These are phyloP conservation scores for Carassius gibelio DNA, from an alignment of 2,113 vertebrate species.

Conservation along the genomic window DNA sequence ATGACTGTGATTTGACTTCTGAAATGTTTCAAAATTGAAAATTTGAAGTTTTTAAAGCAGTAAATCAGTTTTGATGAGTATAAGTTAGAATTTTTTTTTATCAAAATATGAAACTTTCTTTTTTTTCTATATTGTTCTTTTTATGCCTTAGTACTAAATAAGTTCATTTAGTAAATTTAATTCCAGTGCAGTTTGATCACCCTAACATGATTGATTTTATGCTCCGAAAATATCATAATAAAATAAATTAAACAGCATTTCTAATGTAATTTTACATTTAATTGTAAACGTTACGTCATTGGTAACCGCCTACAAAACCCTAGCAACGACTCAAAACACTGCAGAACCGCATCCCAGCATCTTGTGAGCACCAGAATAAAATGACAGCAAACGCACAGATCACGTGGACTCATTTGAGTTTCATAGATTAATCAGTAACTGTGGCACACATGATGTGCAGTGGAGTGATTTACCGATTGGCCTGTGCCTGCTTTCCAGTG, in stretches of 20 bases:
- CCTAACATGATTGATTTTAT: background rate
- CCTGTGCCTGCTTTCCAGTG: conserved; percentile 92
- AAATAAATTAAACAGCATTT: background rate
- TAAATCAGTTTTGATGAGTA: background rate
- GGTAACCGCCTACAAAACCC: no score
- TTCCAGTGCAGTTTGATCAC: no score
- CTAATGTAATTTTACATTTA: no score
- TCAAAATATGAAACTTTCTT: background rate
- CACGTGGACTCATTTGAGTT: background rate
- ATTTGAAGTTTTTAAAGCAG: background rate
- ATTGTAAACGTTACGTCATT: background rate
- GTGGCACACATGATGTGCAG: background rate
- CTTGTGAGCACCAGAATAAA: no score
- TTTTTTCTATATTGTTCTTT: background rate
- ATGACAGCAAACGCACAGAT: background rate
- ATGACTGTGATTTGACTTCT: background rate
- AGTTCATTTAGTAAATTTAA: no score
- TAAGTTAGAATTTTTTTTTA: no score
- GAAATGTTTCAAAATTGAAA: no score
- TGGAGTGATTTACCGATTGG: conserved; percentile 78
- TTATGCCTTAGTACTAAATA: background rate
- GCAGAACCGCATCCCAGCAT: background rate
- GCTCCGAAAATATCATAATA: background rate
- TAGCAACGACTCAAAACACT: background rate
- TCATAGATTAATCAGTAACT: background rate